Conservation (phyloP, 2,113 vertebrate species). For the Epinephelus fuscoguttatus region DNA sequence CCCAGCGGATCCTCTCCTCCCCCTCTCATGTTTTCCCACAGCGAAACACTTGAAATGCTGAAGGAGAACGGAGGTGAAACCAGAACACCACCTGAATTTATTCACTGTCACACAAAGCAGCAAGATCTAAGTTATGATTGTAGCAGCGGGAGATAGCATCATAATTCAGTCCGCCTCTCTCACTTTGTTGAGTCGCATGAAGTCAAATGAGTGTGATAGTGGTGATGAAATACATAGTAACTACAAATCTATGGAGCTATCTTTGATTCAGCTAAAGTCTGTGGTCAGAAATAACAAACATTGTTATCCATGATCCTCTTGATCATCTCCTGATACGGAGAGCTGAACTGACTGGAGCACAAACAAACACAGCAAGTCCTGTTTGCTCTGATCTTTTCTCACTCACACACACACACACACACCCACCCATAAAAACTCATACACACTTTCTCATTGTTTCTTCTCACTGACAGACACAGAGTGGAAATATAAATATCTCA, state of each 20-base stretch:
- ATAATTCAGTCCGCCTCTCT: not conserved
- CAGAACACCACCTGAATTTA: slow-evolving; percentile 13
- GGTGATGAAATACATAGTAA: slow-evolving; percentile 53
- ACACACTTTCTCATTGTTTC: not conserved
- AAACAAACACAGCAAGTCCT: slow-evolving; percentile 8
- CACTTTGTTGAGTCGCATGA: slow-evolving; percentile 8
- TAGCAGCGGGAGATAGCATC: slow-evolving; percentile 10
- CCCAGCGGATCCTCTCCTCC: not conserved
- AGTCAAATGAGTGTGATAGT: slow-evolving; percentile 14
- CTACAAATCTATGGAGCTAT: not conserved
- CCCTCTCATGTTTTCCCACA: not conserved
- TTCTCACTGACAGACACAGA: not conserved
- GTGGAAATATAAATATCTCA: slow-evolving; percentile 12
- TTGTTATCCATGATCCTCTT: slow-evolving; percentile 26
- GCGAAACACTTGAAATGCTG: slow-evolving; percentile 5
- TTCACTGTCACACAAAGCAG: not conserved
- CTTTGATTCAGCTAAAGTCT: slow-evolving; percentile 22
- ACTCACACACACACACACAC: not conserved
- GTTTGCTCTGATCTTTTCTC: slow-evolving; percentile 11
- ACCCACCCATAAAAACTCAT: not conserved
- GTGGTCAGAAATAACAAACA: slow-evolving; percentile 23
- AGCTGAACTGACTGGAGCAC: slow-evolving; percentile 19
- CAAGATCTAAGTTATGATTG: not conserved
- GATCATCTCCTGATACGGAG: slow-evolving; percentile 46
- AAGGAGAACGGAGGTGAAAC: slow-evolving; percentile 21